Evolutionary conservation across 2,888 invertebrate genomes (phyloP).

Genomic region (Doris montereyensis): DNA sequence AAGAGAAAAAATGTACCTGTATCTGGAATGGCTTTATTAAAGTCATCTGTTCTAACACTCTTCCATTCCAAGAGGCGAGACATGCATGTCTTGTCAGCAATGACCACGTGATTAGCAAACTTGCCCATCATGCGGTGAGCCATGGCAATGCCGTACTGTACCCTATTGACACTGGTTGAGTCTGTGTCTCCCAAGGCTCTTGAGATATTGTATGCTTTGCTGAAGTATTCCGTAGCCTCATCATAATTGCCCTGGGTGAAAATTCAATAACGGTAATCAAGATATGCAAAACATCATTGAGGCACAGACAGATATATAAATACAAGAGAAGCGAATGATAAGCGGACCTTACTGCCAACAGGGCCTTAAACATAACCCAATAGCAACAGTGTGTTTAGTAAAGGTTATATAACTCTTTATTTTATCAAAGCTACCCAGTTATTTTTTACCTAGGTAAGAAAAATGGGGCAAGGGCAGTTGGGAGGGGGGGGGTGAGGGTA

Average conservation of each 20-base stretch:
- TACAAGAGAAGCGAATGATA: no score
- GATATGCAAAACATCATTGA: no score
- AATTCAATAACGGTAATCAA: no score
- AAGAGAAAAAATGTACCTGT: constrained; percentile 24
- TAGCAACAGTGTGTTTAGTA: no score
- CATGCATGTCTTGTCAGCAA: constrained; percentile 51
- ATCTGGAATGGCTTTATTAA: constrained; percentile 40
- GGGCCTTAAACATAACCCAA: no score
- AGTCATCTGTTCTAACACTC: constrained; percentile 50
- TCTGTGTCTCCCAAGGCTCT: constrained; percentile 64
- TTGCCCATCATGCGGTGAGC: constrained; percentile 67
- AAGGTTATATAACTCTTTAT: no score
- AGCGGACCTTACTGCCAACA: no score
- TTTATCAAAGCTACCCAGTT: no score
- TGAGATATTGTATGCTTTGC: constrained; percentile 71
- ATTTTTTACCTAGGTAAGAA: no score
- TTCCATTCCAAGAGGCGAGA: constrained; percentile 69
- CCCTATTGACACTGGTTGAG: constrained; percentile 67
- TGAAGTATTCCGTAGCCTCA: constrained; percentile 71
- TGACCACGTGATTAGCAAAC: constrained; percentile 57
- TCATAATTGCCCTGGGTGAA: constrained; percentile 72
- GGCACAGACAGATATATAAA: no score
- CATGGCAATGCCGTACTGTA: constrained; percentile 69
- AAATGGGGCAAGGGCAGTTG: no score
- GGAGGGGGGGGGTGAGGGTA: no score